Conservation (phyloP, 1,140 invertebrate species). For the Gerris buenoi region DNA sequence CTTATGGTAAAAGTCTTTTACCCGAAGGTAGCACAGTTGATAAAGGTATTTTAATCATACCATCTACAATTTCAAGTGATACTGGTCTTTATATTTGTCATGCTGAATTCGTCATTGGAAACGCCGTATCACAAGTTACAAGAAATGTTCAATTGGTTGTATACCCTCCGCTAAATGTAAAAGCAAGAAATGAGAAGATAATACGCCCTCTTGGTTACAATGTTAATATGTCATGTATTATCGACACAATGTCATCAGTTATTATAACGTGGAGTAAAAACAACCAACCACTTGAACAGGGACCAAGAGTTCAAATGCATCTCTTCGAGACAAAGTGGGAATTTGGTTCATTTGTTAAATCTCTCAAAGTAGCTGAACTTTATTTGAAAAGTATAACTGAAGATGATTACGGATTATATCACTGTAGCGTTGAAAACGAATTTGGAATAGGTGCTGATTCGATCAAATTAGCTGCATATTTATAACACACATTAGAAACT, state of each 20-base stretch:
- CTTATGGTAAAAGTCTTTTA: background rate
- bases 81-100: background rate
- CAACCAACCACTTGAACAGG: background rate
- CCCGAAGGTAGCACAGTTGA: background rate
- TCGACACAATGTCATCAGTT: background rate
- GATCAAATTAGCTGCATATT: too few relatives aligned
- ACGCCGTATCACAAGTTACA: background rate
- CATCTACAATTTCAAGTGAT: background rate
- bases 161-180: background rate
- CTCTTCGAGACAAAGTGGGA: background rate
- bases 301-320: background rate
- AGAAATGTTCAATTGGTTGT: background rate
- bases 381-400: background rate
- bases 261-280: background rate
- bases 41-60: background rate
- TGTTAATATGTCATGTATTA: background rate
- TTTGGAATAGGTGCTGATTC: background rate
- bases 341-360: background rate
- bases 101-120: background rate
- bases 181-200: background rate
- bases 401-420: background rate
- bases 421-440: background rate
- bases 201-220: background rate
- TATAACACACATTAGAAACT: too few relatives aligned
- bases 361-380: background rate